Percentiles rank a stretch among this genome's conserved stretches.
phyloP scores from a whole-genome alignment of 2,797 vertebrate species.

The Gadopsis bispinosus region DNA sequence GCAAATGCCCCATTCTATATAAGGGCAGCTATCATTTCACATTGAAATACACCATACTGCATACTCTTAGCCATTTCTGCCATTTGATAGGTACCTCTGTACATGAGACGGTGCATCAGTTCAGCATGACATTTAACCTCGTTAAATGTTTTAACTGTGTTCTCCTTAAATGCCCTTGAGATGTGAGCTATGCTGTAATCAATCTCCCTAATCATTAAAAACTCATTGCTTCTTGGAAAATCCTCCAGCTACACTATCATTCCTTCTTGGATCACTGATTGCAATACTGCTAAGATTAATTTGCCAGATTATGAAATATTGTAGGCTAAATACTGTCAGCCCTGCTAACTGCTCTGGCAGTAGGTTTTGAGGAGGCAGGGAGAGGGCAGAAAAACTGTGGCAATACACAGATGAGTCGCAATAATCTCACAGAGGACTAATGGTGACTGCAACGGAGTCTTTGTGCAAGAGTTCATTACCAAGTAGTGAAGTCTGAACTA shows the following conservation, averaged over 20 bases:
- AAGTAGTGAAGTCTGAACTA: conserved; percentile 29
- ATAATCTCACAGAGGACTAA: conserved; percentile 53
- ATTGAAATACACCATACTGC: conserved; percentile 5
- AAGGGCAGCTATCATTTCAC: conserved; percentile 21
- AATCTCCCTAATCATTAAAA: conserved; percentile 62
- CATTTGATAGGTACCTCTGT: not conserved
- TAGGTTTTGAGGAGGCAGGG: conserved; percentile 60
- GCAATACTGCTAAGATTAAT: conserved; percentile 45
- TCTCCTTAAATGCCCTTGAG: conserved; percentile 44
- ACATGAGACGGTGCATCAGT: conserved; percentile 11
- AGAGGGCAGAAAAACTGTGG: conserved; percentile 51
- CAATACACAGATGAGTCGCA: conserved; percentile 58
- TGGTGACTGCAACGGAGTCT: conserved; percentile 37
- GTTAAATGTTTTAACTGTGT: conserved; percentile 52
- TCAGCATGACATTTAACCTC: conserved; percentile 47
- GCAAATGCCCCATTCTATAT: conserved; percentile 24
- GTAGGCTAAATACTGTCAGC: conserved; percentile 51
- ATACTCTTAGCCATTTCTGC: not conserved
- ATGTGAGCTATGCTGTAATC: conserved; percentile 40
- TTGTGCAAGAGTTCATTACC: conserved; percentile 26
- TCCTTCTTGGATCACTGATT: conserved; percentile 42
- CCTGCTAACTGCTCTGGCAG: conserved; percentile 54
- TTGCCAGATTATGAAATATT: conserved; percentile 62
- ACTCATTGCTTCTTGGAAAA: conserved; percentile 57
- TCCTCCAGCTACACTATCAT: conserved; percentile 38